These are phyloP conservation scores for Chascanopsetta lugubris DNA, from an alignment of 2,113 vertebrate species.

Conservation along the genomic window DNA sequence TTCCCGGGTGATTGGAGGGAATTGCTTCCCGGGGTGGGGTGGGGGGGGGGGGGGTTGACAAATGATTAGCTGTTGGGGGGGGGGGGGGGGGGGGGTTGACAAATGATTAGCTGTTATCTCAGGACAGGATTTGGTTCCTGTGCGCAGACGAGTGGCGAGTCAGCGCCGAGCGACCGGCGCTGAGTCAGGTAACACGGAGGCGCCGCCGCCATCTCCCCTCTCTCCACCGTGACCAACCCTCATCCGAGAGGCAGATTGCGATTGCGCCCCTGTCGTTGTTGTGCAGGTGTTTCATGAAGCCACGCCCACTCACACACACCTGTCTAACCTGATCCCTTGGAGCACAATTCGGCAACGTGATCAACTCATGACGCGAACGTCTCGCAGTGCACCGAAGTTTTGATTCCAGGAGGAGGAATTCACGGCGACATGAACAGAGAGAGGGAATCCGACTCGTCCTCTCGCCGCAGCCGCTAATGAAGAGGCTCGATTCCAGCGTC, in stretches of 20 bases:
- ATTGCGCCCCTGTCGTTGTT: slow-evolving; percentile 67
- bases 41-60: no score
- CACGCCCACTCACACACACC: no score
- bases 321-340: background rate
- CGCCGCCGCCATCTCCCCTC: slow-evolving; percentile 64
- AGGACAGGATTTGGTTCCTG: slow-evolving; percentile 93
- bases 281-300: slow-evolving; percentile 60
- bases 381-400: no score
- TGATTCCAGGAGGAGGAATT: background rate
- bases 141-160: slow-evolving; percentile 52
- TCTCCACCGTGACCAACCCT: slow-evolving; percentile 81
- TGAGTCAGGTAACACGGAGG: slow-evolving; percentile 94
- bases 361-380: no score
- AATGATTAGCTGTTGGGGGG: slow-evolving; percentile 99
- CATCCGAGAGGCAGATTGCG: slow-evolving; percentile 87
- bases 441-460: slow-evolving; percentile 9
- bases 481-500: slow-evolving; percentile 55
- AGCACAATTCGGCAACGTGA: background rate
- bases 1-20: slow-evolving; percentile 93
- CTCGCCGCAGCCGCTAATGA: slow-evolving; percentile 56
- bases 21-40: slow-evolving; percentile 97
- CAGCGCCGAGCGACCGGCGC: slow-evolving; percentile 55
- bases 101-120: slow-evolving; percentile 99
- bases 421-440: slow-evolving; percentile 6
- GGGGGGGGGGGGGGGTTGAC: no score